Evolutionary conservation across 2,797 vertebrate genomes (phyloP).

Genomic region (Stomatorhinus walkeri): DNA sequence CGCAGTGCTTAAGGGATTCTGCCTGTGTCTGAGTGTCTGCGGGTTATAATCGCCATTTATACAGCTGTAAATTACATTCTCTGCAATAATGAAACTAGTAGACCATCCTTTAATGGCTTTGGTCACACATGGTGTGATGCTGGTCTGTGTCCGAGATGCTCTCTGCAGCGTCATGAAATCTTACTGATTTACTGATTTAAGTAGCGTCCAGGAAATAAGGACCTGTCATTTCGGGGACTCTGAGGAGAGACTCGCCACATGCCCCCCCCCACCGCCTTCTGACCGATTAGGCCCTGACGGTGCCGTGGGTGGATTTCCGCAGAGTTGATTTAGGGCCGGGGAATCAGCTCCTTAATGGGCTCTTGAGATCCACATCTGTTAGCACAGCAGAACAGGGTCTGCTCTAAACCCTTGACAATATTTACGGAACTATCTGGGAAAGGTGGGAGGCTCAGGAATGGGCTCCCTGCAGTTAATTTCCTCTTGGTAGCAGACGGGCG

Average conservation of each 20-base stretch:
- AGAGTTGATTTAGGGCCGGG: slow-evolving; percentile 3
- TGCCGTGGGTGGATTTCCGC: background rate
- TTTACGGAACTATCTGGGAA: background rate
- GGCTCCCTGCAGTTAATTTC: background rate
- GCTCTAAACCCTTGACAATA: slow-evolving; percentile 5
- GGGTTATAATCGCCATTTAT: background rate
- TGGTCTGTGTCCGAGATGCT: background rate
- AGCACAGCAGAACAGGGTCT: background rate
- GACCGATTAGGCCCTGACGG: background rate
- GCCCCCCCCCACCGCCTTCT: background rate
- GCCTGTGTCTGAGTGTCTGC: background rate
- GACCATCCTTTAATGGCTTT: background rate
- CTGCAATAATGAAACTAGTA: background rate
- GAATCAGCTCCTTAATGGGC: slow-evolving; percentile 2
- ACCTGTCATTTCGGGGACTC: background rate
- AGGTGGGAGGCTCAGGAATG: background rate
- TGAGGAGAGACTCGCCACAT: background rate
- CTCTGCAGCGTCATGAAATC: background rate
- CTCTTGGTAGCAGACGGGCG: background rate
- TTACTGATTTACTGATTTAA: background rate
- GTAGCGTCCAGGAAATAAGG: background rate
- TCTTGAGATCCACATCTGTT: background rate
- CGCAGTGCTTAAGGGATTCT: background rate
- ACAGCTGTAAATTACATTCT: background rate
- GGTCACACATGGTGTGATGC: background rate